Conservation (phyloP, 2,113 vertebrate genomes). For the Prolemur simus region DNA sequence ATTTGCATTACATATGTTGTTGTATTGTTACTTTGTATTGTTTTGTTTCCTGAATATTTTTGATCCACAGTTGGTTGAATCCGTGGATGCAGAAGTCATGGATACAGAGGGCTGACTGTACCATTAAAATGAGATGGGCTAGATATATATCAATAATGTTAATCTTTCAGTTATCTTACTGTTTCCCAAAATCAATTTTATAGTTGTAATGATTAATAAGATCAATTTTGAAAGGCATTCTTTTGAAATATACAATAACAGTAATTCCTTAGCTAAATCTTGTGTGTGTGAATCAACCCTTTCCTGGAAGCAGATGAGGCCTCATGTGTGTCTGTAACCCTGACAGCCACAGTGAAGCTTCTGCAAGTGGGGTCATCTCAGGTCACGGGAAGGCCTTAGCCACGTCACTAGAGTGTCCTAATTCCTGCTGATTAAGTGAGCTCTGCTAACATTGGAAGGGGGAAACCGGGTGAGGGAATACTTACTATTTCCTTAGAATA, state of each 20-base stretch:
- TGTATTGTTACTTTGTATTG: neutral
- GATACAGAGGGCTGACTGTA: neutral
- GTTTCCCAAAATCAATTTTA: slow-evolving; percentile 22
- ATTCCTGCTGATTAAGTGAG: neutral
- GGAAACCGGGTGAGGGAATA: neutral
- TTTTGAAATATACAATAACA: neutral
- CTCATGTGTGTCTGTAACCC: neutral
- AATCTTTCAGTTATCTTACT: neutral
- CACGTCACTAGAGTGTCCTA: neutral
- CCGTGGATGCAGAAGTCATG: neutral
- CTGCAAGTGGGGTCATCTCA: neutral
- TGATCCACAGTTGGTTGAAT: neutral
- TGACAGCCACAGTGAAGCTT: neutral
- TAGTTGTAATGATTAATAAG: neutral
- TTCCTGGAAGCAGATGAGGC: neutral
- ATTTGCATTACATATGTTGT: neutral
- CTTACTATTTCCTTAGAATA: neutral
- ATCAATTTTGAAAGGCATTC: neutral
- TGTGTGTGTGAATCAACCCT: neutral
- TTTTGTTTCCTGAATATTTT: neutral
- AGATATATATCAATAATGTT: neutral
- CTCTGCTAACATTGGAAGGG: neutral
- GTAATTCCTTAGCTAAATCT: neutral
- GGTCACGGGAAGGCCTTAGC: neutral
- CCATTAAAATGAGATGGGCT: neutral